Conservation (phyloP, 2,797 vertebrate species). For the Diplodus puntazzo region DNA sequence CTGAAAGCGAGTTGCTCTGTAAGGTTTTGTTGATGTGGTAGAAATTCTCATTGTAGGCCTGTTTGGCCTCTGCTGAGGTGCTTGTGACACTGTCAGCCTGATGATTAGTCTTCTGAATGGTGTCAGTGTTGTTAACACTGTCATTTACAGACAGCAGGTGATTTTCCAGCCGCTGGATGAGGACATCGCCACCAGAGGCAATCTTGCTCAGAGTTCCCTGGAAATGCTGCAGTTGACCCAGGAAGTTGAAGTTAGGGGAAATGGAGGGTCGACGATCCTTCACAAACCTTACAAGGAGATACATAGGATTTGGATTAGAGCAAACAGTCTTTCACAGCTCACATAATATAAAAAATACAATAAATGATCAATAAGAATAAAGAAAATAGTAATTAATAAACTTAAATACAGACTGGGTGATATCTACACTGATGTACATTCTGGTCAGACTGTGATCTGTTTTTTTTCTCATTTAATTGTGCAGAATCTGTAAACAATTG, state of each 20-base stretch:
- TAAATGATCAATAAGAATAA: too few relatives aligned
- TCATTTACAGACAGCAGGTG: conserved; percentile 7
- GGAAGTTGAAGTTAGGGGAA: conserved; percentile 89
- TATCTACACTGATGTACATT: neutral
- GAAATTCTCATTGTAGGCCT: conserved; percentile 34
- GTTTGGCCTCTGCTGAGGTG: conserved; percentile 28
- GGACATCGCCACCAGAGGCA: neutral
- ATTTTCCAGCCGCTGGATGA: conserved; percentile 46
- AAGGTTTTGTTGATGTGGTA: conserved; percentile 31
- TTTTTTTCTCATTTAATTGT: neutral
- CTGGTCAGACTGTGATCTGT: neutral
- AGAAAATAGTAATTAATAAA: too few relatives aligned
- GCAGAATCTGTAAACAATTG: too few relatives aligned
- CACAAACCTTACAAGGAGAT: conserved; percentile 81
- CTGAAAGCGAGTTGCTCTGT: conserved; percentile 33
- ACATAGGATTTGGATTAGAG: conserved; percentile 42
- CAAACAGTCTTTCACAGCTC: neutral
- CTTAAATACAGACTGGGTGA: neutral
- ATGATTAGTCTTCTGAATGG: conserved; percentile 8
- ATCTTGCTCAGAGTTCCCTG: conserved; percentile 79
- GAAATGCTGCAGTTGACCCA: conserved; percentile 87
- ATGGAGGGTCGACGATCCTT: conserved; percentile 88
- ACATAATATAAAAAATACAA: neutral
- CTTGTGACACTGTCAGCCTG: conserved; percentile 22
- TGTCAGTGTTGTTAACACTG: neutral